Base-by-base conservation (phyloP, 2,888 invertebrate species). In the Neoitamus cyanurus region DNA sequence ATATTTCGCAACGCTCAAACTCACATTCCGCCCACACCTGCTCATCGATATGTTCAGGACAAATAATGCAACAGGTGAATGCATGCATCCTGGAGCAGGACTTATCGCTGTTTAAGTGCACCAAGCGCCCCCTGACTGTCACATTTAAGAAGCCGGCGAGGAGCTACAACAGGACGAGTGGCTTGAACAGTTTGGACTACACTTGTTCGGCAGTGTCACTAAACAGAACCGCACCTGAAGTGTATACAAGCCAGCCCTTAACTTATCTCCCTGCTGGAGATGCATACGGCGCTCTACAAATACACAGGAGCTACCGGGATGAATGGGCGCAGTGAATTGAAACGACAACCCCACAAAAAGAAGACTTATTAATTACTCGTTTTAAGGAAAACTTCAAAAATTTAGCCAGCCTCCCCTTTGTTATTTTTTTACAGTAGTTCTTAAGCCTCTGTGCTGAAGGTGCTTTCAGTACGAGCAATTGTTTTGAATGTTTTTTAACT, bases 31-130 rank as follows among this genome's bases (percentile, higher is more conserved):
- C 70, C 28, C 83, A 85, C 30, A 86, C 86, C 25, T 85, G 80
- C 37, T 86, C 86, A 5, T 86, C 86, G 15, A 84, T 83, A 42
- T 86, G 86, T 69, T 86, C 86, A 2, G 78, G 84, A 15, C 77
- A 85, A 68, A 58, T 85, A 13, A 70, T 78, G 30, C 86, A 85
- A 36, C 48, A 83, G 15, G 48, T 75, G 34, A 84, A 82, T 75
- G 34, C 80, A 31, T 46, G 78, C 36, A 83, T 68, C 37, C 46
- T 84, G 3, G 86, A 86, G 30, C 85, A 86, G 34, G 85, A 86
- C 42, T 34, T 86, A n/a, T 83, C 80, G 25, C n/a, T 86, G n/a
- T 28, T 85, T 3, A 85, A 80, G 28, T 85, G 78, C 34, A 78
- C 82, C 3, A 85, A 85, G 69, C 75, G 86, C 5, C 86, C 86